phyloP scores from a whole-genome alignment of 2,888 invertebrate species.

The Lottia gigantea region DNA sequence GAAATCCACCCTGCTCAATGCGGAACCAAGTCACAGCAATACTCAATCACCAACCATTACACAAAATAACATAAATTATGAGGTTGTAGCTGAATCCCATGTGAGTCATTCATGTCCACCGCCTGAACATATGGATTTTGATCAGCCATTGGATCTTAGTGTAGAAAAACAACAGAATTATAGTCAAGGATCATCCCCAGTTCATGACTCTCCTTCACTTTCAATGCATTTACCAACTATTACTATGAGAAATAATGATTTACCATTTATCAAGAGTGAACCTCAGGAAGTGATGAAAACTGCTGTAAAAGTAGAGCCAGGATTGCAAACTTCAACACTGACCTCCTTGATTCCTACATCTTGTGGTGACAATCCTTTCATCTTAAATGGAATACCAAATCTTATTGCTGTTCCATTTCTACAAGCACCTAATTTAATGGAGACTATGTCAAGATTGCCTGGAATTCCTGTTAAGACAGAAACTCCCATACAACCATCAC shows the following conservation, averaged over 20 bases:
- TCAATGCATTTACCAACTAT: slow-evolving; percentile 31
- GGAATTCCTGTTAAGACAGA: background rate
- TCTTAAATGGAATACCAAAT: background rate
- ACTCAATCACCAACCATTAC: too few relatives aligned
- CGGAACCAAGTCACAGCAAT: too few relatives aligned
- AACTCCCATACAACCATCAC: background rate
- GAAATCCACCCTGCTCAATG: too few relatives aligned
- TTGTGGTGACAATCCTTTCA: background rate
- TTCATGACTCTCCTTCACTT: background rate
- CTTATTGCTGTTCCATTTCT: background rate
- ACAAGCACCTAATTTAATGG: background rate
- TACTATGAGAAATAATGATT: slow-evolving; percentile 11
- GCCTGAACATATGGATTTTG: background rate
- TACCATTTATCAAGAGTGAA: slow-evolving; percentile 11
- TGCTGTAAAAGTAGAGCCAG: background rate
- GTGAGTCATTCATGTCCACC: background rate
- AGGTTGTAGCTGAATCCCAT: background rate
- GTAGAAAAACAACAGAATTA: background rate
- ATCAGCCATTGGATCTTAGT: slow-evolving; percentile 22
- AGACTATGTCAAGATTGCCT: background rate
- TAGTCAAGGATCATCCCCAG: background rate
- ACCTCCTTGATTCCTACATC: background rate
- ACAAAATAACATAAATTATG: background rate
- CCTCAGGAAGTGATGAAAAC: background rate
- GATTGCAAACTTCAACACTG: background rate